A percentile compares a stretch with the other conserved stretches of the same genome.
phyloP scores from a whole-genome alignment of 2,888 invertebrate genomes.

The Acronicta psi region DNA sequence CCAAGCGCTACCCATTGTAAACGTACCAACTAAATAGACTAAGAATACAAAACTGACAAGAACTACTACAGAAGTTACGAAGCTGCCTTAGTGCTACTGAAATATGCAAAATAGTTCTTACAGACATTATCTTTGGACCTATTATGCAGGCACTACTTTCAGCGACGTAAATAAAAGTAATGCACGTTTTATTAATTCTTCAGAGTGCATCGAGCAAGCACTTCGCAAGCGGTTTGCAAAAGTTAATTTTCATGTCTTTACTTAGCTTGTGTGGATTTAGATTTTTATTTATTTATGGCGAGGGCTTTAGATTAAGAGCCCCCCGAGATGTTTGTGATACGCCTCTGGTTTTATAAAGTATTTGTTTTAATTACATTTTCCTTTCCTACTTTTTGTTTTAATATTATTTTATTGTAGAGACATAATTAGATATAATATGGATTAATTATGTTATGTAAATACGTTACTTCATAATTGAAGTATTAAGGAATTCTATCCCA shows the following conservation, averaged over 20 bases:
- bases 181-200: conserved; percentile 67
- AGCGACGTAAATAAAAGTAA: conserved; percentile 56
- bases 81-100: conserved; percentile 55
- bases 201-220: conserved; percentile 62
- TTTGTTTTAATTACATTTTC: conserved; percentile 16
- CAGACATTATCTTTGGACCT: conserved; percentile 59
- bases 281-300: conserved; percentile 32
- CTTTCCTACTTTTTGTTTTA: neutral
- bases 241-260: conserved; percentile 47
- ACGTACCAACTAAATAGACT: conserved; percentile 25
- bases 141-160: conserved; percentile 49
- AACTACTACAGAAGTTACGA: conserved; percentile 42
- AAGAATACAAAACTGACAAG: conserved; percentile 34
- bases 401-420: neutral
- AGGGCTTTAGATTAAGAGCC: conserved; percentile 36
- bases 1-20: conserved; percentile 13
- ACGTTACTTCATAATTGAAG: too few species aligned
- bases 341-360: conserved; percentile 1
- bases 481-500: too few species aligned
- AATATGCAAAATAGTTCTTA: conserved; percentile 65
- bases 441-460: too few species aligned
- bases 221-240: conserved; percentile 46
- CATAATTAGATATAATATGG: too few species aligned
- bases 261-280: conserved; percentile 37
- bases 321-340: conserved; percentile 17